A percentile compares a stretch with the other conserved stretches of the same genome.
Conservation (phyloP, 2,888 invertebrate genomes). For the Ypsolopha sequella region DNA sequence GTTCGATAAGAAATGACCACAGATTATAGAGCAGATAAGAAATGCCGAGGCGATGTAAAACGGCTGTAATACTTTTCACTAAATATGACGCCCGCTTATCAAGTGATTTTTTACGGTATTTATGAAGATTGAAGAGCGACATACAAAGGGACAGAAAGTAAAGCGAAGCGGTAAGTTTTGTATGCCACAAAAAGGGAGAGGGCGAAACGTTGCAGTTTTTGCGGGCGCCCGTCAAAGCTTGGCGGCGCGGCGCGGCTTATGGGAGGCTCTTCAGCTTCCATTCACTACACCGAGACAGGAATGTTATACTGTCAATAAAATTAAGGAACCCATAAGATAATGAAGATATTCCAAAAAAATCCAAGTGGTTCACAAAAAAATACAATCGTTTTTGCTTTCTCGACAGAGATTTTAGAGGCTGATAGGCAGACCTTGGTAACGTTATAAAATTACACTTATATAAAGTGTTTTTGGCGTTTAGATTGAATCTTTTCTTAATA, state of each 20-base stretch:
- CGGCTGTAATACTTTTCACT: constrained; percentile 12
- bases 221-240: constrained; percentile 49
- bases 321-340: too few relatives aligned
- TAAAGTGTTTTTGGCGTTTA: too few relatives aligned
- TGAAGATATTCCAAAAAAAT: too few relatives aligned
- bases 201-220: constrained; percentile 57
- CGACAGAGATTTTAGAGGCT: too few relatives aligned
- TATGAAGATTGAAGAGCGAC: constrained; percentile 1
- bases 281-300: neutral
- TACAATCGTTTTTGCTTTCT: too few relatives aligned
- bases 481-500: too few relatives aligned
- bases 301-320: too few relatives aligned
- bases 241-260: constrained; percentile 11
- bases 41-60: constrained; percentile 25
- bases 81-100: constrained; percentile 5
- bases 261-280: neutral
- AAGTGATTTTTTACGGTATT: neutral
- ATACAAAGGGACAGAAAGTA: neutral
- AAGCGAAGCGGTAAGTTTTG: neutral
- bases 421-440: too few relatives aligned
- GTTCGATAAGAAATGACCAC: constrained; percentile 26
- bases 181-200: constrained; percentile 1
- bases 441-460: too few relatives aligned
- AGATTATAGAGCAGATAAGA: constrained; percentile 27
- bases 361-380: too few relatives aligned